phyloP scores from a whole-genome alignment of 2,113 vertebrate species.

The Pelvicachromis taeniatus region DNA sequence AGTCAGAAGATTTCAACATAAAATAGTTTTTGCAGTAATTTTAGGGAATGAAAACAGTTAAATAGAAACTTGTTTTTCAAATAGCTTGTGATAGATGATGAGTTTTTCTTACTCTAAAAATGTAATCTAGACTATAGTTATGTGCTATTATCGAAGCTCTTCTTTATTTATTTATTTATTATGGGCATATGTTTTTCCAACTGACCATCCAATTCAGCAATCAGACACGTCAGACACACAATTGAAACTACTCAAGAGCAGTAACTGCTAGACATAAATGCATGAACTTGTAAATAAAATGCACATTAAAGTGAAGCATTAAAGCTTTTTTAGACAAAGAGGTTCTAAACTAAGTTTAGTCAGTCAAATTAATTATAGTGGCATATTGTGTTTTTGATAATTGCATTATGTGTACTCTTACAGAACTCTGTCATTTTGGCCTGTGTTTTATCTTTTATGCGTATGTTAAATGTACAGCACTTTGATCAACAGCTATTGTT shows the following conservation, averaged over 20 bases:
- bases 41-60: neutral
- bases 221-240: neutral
- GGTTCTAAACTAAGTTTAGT: neutral
- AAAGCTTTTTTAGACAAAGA: neutral
- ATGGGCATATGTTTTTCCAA: neutral
- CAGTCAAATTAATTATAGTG: neutral
- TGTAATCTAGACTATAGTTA: too few species aligned
- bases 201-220: neutral
- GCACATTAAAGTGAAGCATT: neutral
- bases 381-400: neutral
- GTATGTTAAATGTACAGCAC: neutral
- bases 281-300: neutral
- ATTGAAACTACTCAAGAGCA: neutral
- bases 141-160: too few species aligned
- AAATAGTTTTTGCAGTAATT: neutral
- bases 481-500: neutral
- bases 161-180: neutral
- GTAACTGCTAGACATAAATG: neutral
- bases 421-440: neutral
- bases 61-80: neutral
- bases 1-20: neutral
- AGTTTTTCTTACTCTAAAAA: neutral
- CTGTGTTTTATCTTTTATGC: neutral
- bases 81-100: neutral
- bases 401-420: neutral